Base-by-base conservation (phyloP, 2,797 vertebrate species). In the Momotus momota region DNA sequence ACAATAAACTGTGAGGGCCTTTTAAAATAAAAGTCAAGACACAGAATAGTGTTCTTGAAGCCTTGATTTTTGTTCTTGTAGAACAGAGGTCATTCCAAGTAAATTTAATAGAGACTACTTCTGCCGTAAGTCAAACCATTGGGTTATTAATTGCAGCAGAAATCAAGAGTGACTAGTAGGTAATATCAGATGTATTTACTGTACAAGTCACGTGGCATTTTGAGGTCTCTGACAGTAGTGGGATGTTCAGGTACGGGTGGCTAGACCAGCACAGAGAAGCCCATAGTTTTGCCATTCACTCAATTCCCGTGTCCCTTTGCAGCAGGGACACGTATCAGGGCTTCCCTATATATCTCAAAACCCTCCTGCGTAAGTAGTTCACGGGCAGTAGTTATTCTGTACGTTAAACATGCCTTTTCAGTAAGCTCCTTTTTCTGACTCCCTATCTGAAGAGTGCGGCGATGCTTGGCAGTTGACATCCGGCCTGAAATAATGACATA, bases 171-270 rank as follows among this genome's bases (percentile, higher is more conserved):
- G 12, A 72, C 77, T 74, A 21, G 48, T 25, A 2, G 16, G 25
- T n/a, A 43, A 25, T 4, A 16, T 14, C 7, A 10, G 8, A 3
- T 17, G 7, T 8, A 33, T 35, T 62, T 15, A 29, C 19, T 33
- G 9, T 18, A 41, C 33, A 43, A 54, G 49, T 21, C 23, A 18
- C 4, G 0, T 20, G 43, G 49, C 9, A 27, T 48, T 69, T 4
- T 27, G 20, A 40, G 54, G 33, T 33, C 29, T 52, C 45, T 17
- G 6, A 15, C 38, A 29, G 14, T 0, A 33, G 17, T 2, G 14
- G 48, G 52, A n/a, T 20, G 49, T 3, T 33, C 8, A 0, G 0
- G 2, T 7, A 15, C 0, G 3, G 3, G 35, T 41, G 27, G 27
- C 57, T 52, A 41, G 33, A 64, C 21, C 73, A 40, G 54, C 40